These are phyloP conservation scores for Tetraodon nigroviridis DNA, from an alignment of 2,113 vertebrate genomes.

Conservation along the genomic window DNA sequence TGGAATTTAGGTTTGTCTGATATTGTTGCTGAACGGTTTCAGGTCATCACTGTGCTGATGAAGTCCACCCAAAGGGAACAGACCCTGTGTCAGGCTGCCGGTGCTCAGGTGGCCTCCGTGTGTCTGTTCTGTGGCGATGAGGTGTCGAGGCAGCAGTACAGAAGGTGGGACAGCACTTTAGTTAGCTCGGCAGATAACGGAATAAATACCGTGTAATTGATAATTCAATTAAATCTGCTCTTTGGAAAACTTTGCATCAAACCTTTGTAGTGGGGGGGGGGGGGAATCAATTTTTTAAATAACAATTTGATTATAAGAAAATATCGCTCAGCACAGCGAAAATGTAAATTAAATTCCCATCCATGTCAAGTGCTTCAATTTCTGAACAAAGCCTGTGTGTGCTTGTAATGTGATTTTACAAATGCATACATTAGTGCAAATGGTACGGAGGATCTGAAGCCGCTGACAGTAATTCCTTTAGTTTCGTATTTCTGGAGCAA, in stretches of 20 bases:
- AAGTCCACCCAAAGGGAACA: slow-evolving; percentile 71
- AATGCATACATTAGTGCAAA: neutral
- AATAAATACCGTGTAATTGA: neutral
- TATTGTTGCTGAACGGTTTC: slow-evolving; percentile 12
- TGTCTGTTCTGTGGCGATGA: slow-evolving; percentile 92
- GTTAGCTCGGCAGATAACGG: neutral
- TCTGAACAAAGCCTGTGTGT: neutral
- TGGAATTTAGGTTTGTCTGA: neutral
- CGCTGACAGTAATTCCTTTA: neutral
- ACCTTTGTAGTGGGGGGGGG: neutral
- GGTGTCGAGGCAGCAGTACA: slow-evolving; percentile 86
- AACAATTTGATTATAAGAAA: no score
- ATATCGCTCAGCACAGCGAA: no score
- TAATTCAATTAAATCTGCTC: neutral
- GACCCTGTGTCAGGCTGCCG: slow-evolving; percentile 51
- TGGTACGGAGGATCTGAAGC: neutral
- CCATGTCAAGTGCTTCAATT: no score
- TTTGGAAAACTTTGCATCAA: neutral
- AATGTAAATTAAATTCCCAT: no score
- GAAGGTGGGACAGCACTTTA: slow-evolving; percentile 73
- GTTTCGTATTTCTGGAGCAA: neutral
- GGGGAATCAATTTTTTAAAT: no score
- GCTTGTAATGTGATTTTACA: slow-evolving; percentile 4
- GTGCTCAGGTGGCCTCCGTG: slow-evolving; percentile 75
- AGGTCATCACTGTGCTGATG: slow-evolving; percentile 85